A percentile compares a stretch with the other conserved stretches of the same genome.
Conservation (phyloP, 2,888 invertebrate genomes). For the Microplitis manilae region DNA sequence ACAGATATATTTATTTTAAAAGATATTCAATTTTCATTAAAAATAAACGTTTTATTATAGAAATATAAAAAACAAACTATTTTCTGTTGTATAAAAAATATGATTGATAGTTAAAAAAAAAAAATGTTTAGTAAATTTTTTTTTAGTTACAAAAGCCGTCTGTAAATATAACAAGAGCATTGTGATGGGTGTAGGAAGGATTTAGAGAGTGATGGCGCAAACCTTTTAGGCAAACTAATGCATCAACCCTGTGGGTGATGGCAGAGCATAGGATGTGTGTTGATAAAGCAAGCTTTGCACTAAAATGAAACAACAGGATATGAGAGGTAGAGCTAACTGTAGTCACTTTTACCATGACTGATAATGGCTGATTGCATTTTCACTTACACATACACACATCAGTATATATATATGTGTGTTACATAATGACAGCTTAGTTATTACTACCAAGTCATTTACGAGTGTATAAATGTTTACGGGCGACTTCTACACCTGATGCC, state of each 20-base stretch:
- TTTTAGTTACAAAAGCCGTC: conserved; percentile 16
- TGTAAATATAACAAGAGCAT: conserved; percentile 18
- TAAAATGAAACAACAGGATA: not conserved
- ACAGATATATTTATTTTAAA: too few species aligned
- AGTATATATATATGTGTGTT: conserved; percentile 8
- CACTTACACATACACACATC: not conserved
- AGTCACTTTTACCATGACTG: conserved; percentile 1
- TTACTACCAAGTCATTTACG: not conserved
- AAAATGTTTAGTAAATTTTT: not conserved
- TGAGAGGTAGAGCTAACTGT: not conserved
- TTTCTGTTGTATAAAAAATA: too few species aligned
- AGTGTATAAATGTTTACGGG: not conserved
- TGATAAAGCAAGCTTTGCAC: conserved; percentile 8
- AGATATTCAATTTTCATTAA: too few species aligned
- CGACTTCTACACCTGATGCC: not conserved
- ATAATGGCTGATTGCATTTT: not conserved
- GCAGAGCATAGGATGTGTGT: conserved; percentile 13
- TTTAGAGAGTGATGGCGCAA: conserved; percentile 65
- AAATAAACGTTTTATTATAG: too few species aligned
- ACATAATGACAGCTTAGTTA: not conserved
- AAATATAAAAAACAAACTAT: too few species aligned
- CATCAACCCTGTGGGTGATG: conserved; percentile 43
- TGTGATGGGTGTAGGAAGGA: conserved; percentile 10
- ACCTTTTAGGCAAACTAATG: conserved; percentile 69
- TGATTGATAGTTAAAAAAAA: not conserved